These are phyloP conservation scores for Myotis lucifugus DNA, from an alignment of 2,113 vertebrate species.

Conservation along the genomic window DNA sequence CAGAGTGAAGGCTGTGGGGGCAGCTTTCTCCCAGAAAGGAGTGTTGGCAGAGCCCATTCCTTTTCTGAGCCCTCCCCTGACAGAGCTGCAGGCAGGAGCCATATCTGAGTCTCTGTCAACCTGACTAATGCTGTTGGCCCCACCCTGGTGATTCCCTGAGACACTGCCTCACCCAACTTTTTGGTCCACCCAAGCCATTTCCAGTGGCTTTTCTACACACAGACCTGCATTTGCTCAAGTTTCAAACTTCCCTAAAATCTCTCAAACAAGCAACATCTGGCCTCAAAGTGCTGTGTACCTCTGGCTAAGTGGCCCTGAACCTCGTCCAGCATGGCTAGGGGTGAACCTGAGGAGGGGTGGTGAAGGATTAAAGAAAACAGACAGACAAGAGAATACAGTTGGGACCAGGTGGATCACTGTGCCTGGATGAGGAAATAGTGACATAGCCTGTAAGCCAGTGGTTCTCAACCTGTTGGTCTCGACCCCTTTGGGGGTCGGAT, in stretches of 20 bases:
- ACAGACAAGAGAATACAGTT: no score
- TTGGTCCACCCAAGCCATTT: neutral
- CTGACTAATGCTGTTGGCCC: neutral
- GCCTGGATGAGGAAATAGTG: no score
- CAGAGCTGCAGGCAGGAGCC: neutral
- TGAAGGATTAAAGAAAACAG: no score
- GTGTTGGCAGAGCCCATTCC: neutral
- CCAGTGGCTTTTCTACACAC: neutral
- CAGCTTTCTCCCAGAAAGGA: neutral
- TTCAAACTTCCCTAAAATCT: neutral
- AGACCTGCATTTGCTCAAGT: neutral
- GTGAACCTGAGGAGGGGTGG: no score
- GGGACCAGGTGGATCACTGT: no score
- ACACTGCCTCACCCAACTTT: neutral
- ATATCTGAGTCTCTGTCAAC: neutral
- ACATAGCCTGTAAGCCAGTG: no score
- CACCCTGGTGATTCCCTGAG: neutral
- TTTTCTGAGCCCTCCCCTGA: neutral
- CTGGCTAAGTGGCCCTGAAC: neutral
- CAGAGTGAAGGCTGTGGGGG: neutral
- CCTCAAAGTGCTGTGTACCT: neutral
- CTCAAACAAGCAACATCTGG: neutral
- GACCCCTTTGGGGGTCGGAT: no score
- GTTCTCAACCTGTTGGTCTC: no score
- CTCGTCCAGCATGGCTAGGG: no score